Conservation (phyloP, 1,140 invertebrate genomes). For the Apocrypta bakeri region DNA sequence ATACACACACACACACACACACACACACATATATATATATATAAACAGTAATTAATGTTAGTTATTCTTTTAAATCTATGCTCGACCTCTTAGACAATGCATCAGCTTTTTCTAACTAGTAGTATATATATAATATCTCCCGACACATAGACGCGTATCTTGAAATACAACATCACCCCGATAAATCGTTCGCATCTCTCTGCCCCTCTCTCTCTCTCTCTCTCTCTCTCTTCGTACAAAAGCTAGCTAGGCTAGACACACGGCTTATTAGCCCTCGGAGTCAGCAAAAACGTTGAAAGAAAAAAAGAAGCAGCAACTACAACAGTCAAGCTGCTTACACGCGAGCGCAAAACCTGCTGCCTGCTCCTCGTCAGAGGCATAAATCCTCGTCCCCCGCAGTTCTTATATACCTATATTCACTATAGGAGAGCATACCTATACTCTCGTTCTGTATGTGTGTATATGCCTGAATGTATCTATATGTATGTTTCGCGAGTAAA, state of each 20-base stretch:
- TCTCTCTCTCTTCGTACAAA: background rate
- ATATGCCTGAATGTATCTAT: too few species aligned
- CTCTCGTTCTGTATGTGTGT: background rate
- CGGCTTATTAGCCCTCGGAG: slow-evolving; percentile 21
- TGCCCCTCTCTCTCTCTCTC: too few species aligned
- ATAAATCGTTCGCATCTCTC: slow-evolving; percentile 23
- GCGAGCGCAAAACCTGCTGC: slow-evolving; percentile 10
- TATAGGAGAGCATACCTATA: background rate
- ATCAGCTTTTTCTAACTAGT: too few species aligned
- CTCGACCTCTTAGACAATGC: too few species aligned
- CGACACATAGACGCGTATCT: background rate
- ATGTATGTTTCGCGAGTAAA: background rate
- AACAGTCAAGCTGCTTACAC: background rate
- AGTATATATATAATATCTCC: too few species aligned
- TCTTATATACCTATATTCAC: background rate
- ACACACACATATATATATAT: too few species aligned
- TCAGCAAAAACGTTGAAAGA: background rate
- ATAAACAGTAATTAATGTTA: too few species aligned
- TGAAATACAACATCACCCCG: slow-evolving; percentile 30
- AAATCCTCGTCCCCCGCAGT: slow-evolving; percentile 45
- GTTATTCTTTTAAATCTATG: too few species aligned
- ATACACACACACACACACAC: too few species aligned
- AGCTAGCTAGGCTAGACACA: background rate
- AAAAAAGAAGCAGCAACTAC: background rate
- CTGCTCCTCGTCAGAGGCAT: slow-evolving; percentile 14